Evolutionary conservation across 1,140 invertebrate genomes (phyloP), one percentile per base, ranked within the genome.

Genomic region (Drosophila simulans): DNA sequence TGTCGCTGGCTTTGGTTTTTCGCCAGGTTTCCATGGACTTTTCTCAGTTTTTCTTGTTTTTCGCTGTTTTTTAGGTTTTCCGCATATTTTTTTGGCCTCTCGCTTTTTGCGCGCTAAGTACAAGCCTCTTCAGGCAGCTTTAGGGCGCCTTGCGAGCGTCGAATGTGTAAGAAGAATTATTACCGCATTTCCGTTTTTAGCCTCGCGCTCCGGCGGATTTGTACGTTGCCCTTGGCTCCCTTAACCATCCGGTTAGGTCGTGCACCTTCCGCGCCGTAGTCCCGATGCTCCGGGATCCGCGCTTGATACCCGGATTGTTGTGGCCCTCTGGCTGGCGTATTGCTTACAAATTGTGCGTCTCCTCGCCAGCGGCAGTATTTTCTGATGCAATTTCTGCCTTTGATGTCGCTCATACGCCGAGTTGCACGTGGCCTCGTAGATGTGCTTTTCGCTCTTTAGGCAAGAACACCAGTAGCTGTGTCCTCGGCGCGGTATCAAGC

Each of bases 91-190:
- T 56, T 49, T 46, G 54, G 42, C 42, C 37, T 63, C 60, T 51
- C 45, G 42, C 27, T 15, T 17, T 22, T n/a, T 37, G 42, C 13
- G 34, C 27, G 20, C 25, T 46, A 59, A 66, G 60, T 60, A 34
- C 52, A 69, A 42, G 73, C 72, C 73, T 45, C 49, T 60, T 53
- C 40, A 56, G 74, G 37, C 63, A 40, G 72, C 72, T 77, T 76
- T 76, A 20, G 71, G 62, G 49, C 56, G 73, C 49, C 45, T 68
- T 53, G 52, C 46, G 17, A 25, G 55, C 49, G 43, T 25, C 71
- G 65, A 80, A 69, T 78, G 74, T 78, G 83, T 78, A 86, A 68
- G 69, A 77, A 73, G 73, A 86, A 86, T 88, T 86, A 86, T 86
- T 82, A 68, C 62, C 74, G 45, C 79, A 88, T 82, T 85, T 60